Percentiles rank a stretch among this genome's conserved stretches.
Evolutionary conservation across 2,797 vertebrate genomes (phyloP).

Genomic region (Coccyzus lansbergi): DNA sequence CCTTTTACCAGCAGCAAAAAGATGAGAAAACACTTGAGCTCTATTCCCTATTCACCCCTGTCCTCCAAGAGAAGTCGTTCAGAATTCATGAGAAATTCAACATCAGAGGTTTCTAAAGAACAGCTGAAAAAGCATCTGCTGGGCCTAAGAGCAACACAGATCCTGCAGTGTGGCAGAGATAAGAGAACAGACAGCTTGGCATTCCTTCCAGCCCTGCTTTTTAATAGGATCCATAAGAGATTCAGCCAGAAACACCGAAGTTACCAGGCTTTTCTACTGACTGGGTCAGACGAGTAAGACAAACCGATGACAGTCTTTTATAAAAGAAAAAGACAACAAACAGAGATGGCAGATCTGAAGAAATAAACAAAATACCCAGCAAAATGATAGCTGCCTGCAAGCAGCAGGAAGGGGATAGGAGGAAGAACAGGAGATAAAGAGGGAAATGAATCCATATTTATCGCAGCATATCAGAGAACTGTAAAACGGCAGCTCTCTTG

Average conservation of each 20-base stretch:
- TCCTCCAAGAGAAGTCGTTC: neutral
- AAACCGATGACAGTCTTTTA: neutral
- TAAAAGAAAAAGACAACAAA: neutral
- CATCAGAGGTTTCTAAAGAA: neutral
- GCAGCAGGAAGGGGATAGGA: neutral
- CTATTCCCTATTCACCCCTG: neutral
- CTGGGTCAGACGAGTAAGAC: neutral
- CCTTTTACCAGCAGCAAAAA: neutral
- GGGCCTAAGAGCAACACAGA: conserved; percentile 10
- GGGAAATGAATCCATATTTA: neutral
- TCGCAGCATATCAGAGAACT: neutral
- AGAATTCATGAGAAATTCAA: neutral
- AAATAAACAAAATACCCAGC: neutral
- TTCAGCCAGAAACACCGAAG: neutral
- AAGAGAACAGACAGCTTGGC: neutral
- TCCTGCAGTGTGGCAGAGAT: neutral
- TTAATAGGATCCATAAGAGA: neutral
- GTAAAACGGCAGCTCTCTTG: neutral
- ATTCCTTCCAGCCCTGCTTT: neutral
- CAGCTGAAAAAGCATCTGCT: neutral
- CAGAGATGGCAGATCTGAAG: neutral
- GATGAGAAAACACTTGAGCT: neutral
- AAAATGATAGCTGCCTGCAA: neutral
- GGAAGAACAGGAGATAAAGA: neutral
- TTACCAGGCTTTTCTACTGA: neutral